These are phyloP conservation scores for Mimumesa dahlbomi DNA, from an alignment of 2,888 invertebrate genomes.

Conservation along the genomic window DNA sequence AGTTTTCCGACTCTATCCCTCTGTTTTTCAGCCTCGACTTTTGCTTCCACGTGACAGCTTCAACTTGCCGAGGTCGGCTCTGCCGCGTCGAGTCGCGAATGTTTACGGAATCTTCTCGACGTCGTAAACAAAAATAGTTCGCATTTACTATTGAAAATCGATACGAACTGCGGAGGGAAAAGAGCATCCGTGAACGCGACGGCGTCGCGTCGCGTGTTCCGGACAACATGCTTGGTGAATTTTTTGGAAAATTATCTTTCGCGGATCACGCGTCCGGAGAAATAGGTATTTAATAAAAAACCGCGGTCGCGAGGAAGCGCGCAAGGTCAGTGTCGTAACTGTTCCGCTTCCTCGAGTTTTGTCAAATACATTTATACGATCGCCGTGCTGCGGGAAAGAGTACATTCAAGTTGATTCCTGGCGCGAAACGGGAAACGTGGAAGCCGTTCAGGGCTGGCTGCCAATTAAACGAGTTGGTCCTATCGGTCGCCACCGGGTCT, in stretches of 20 bases:
- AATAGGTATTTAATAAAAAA: too few species aligned
- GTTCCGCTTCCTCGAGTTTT: constrained; percentile 11
- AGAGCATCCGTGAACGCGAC: too few species aligned
- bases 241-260: too few species aligned
- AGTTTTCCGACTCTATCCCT: too few species aligned
- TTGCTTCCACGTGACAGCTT: too few species aligned
- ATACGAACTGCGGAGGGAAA: constrained; percentile 5
- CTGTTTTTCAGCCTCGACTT: too few species aligned
- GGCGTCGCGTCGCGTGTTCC: too few species aligned
- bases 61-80: background rate
- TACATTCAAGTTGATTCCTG: constrained; percentile 21
- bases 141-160: constrained; percentile 38
- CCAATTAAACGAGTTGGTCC: constrained; percentile 35
- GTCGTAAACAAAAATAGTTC: constrained; percentile 30
- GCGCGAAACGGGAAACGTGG: constrained; percentile 32
- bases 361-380: background rate
- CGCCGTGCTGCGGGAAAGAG: constrained; percentile 17
- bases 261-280: too few species aligned
- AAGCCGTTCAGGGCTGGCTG: constrained; percentile 25
- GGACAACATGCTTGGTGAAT: too few species aligned
- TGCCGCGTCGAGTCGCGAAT: background rate
- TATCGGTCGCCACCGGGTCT: constrained; percentile 5
- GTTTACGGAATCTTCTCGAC: constrained; percentile 21
- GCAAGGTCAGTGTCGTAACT: constrained; percentile 54
- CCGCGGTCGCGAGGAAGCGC: background rate